A percentile compares a stretch with the other conserved stretches of the same genome.
Evolutionary conservation across 2,888 invertebrate species (phyloP).

Genomic region (Drosophila pullipes): DNA sequence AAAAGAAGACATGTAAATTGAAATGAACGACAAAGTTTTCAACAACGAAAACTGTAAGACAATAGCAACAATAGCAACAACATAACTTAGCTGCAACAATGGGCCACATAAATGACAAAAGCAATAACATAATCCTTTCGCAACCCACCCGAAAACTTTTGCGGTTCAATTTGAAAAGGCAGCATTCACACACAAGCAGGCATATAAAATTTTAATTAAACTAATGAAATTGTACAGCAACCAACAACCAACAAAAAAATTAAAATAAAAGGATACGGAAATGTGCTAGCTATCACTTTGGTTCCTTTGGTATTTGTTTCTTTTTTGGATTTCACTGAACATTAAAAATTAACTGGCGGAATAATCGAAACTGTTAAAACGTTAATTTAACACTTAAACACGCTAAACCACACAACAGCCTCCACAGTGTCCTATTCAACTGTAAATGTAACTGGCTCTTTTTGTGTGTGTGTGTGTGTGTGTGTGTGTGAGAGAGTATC

Average conservation of each 20-base stretch:
- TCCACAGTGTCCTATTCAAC: constrained; percentile 50
- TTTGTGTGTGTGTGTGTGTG: constrained; percentile 5
- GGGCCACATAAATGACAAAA: constrained; percentile 71
- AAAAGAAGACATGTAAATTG: constrained; percentile 59
- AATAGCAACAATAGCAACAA: constrained; percentile 8
- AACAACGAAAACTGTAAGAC: constrained; percentile 21
- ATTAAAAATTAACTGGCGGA: constrained; percentile 75
- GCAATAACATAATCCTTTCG: constrained; percentile 73
- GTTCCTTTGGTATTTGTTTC: constrained; percentile 1
- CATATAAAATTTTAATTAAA: constrained; percentile 77
- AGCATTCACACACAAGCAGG: constrained; percentile 34
- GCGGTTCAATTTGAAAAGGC: constrained; percentile 76
- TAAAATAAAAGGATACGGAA: constrained; percentile 19
- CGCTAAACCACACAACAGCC: constrained; percentile 73
- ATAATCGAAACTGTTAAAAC: constrained; percentile 79
- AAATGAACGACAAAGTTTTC: constrained; percentile 73
- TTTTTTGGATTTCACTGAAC: constrained; percentile 23
- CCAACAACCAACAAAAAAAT: background rate
- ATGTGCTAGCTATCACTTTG: constrained; percentile 19
- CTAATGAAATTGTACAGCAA: constrained; percentile 74
- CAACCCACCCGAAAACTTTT: constrained; percentile 61
- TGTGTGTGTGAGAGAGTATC: constrained; percentile 1
- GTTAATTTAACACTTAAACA: constrained; percentile 82
- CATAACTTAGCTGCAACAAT: constrained; percentile 55
- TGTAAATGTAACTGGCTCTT: constrained; percentile 48